Evolutionary conservation across 2,113 vertebrate genomes (phyloP).

Genomic region (Tyrannus savana): DNA sequence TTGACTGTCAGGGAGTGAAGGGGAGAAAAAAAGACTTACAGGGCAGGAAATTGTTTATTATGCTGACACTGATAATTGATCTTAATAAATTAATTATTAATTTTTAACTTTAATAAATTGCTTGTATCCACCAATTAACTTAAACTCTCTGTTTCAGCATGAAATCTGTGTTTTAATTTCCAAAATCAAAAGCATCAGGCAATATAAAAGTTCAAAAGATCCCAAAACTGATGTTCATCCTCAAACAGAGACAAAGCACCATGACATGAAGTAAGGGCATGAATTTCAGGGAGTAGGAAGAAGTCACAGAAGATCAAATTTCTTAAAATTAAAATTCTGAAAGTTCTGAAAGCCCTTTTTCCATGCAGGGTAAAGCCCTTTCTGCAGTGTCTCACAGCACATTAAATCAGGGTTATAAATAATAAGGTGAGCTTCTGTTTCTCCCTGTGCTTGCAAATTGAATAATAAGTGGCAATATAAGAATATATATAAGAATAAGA

Average conservation of each 20-base stretch:
- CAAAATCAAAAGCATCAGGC: background rate
- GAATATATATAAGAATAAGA: background rate
- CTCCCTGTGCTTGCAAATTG: background rate
- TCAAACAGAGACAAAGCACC: background rate
- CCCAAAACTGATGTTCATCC: background rate
- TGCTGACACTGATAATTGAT: background rate
- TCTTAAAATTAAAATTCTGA: background rate
- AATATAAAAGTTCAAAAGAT: background rate
- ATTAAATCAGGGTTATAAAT: background rate
- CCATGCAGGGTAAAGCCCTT: background rate
- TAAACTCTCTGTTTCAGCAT: background rate
- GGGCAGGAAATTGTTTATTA: background rate
- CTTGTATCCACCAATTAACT: background rate
- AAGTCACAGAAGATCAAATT: background rate
- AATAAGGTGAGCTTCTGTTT: background rate
- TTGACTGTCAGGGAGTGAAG: background rate
- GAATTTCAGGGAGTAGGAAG: background rate
- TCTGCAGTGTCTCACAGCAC: background rate
- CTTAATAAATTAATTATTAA: background rate
- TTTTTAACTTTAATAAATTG: background rate
- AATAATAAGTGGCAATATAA: background rate
- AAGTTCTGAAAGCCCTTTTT: background rate
- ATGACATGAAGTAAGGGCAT: accelerated
- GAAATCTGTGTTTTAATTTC: background rate
- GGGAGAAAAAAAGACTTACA: accelerated